Evolutionary conservation across 2,113 vertebrate species (phyloP), one percentile per base, ranked within the genome.

Genomic region (Galeopterus variegatus): DNA sequence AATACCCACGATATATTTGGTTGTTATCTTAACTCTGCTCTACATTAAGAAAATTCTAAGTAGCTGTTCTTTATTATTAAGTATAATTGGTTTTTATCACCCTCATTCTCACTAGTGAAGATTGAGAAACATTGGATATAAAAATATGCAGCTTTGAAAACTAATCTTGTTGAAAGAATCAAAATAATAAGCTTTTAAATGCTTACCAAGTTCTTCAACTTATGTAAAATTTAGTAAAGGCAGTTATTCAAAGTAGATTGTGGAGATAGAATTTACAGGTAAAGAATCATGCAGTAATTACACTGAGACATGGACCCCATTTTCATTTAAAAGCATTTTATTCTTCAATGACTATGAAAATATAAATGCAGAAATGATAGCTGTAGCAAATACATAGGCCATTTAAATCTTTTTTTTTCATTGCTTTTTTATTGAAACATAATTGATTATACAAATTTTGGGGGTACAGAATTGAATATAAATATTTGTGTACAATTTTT

Each of bases 111-210:
- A 45, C 23, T 79, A 84, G 50, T n/a, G 58, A 69, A 84, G 64
- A 81, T 31, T 52, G 18, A 23, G 9, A 58, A 56, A 5, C 5
- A 3, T 12, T 73, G 10, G 1, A 19, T 70, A 45, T 80, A 70
- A 62, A 87, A 69, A 95, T 65, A 93, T 18, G 23, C 9, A 64
- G 11, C 8, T 12, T 82, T 96, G 54, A 50, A 84, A 96, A 73
- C 3, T 82, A 73, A 91, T 75, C 17, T 26, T 76, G 31, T 60
- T 77, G 26, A 88, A 96, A 82, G 17, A 72, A 58, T 81, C 85
- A 95, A 89, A 92, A 70, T 48, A 70, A 65, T 48, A 85, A 69
- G 13, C 13, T 85, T 93, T 52, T 76, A 95, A 58, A 23, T 64
- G 21, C 36, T 85, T 79, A 23, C 14, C 64, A 73, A 67, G 4